A percentile compares a stretch with the other conserved stretches of the same genome.
Conservation (phyloP, 1,140 invertebrate species). For the Psix sp. region DNA sequence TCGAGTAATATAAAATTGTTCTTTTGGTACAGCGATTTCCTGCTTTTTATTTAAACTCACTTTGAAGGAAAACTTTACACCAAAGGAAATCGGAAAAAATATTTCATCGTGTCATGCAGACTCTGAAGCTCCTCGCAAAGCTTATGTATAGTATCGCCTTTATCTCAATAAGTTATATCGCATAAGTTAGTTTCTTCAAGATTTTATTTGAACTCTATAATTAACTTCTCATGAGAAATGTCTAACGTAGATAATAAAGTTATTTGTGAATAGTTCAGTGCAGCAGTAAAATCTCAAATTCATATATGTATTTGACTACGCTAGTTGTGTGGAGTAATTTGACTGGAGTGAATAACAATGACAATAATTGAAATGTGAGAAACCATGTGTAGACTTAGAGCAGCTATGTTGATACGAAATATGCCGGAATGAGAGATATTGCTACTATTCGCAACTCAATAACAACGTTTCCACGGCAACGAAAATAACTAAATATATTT, state of each 20-base stretch:
- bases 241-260: conserved; percentile 4
- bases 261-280: conserved; percentile 2
- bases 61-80: too few species aligned
- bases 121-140: too few species aligned
- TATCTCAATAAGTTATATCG: too few species aligned
- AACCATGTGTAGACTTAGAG: conserved; percentile 44
- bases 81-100: too few species aligned
- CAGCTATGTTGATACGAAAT: conserved; percentile 38
- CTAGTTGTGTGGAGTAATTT: conserved; percentile 46
- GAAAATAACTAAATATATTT: conserved; percentile 40
- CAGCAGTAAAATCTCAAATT: conserved; percentile 20
- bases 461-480: conserved; percentile 43
- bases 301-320: conserved; percentile 36
- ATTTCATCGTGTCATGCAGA: too few species aligned
- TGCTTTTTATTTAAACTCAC: too few species aligned
- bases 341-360: conserved; percentile 48
- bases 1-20: conserved; percentile 2
- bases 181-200: too few species aligned
- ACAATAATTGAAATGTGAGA: conserved; percentile 52
- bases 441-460: conserved; percentile 41
- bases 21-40: not conserved
- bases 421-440: conserved; percentile 41
- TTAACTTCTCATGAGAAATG: too few species aligned
- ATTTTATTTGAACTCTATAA: too few species aligned
- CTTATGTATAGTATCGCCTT: too few species aligned